These are phyloP conservation scores for Iphiclides podalirius DNA, from an alignment of 2,888 invertebrate species.

Conservation along the genomic window DNA sequence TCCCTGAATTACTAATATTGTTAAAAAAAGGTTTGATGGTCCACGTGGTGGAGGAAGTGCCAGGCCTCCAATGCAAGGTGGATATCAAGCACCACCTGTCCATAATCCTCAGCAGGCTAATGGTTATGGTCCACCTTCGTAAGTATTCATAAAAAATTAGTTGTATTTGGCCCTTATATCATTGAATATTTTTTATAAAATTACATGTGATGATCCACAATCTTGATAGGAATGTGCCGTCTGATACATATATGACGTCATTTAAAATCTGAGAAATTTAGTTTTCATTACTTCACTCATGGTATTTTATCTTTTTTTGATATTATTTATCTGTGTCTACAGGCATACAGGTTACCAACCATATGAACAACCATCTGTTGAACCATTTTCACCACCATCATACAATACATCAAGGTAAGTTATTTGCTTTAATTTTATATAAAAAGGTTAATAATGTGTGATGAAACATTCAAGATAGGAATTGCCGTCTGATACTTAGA, in stretches of 20 bases:
- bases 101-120: slow-evolving; percentile 56
- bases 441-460: slow-evolving; percentile 20
- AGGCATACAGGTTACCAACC: slow-evolving; percentile 71
- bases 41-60: slow-evolving; percentile 49
- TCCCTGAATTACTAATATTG: no score
- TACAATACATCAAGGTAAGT: slow-evolving; percentile 59
- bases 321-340: slow-evolving; percentile 21
- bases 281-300: no score
- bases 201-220: slow-evolving; percentile 62
- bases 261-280: slow-evolving; percentile 43
- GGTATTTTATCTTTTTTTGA: no score
- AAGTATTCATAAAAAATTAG: no score
- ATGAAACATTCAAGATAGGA: slow-evolving; percentile 56
- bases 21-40: slow-evolving; percentile 70
- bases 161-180: background rate
- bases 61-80: slow-evolving; percentile 45
- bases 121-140: slow-evolving; percentile 64
- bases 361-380: slow-evolving; percentile 59
- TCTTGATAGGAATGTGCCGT: slow-evolving; percentile 79
- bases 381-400: slow-evolving; percentile 59
- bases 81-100: slow-evolving; percentile 51
- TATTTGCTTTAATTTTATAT: background rate
- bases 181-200: background rate
- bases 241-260: slow-evolving; percentile 74
- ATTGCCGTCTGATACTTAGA: slow-evolving; percentile 74